Conservation (phyloP, 2,797 vertebrate species). For the Aldrovandia affinis region DNA sequence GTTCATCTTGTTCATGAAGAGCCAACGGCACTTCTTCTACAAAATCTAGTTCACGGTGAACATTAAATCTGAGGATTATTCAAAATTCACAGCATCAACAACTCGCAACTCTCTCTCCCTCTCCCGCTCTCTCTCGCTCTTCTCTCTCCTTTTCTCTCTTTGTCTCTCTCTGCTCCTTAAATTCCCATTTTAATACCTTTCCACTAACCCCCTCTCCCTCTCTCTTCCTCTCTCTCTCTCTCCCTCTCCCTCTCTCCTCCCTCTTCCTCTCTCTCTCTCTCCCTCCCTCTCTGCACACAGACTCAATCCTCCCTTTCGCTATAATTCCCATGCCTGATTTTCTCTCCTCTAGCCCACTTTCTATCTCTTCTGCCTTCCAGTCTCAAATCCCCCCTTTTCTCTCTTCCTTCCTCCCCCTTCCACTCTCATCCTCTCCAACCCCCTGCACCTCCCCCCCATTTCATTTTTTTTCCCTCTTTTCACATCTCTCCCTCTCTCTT, state of each 20-base stretch:
- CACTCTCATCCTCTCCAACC: background rate
- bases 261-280: background rate
- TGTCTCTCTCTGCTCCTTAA: background rate
- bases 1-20: slow-evolving; percentile 37
- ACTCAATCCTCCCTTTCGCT: background rate
- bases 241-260: background rate
- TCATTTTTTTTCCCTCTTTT: no score
- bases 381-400: background rate
- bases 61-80: slow-evolving; percentile 55
- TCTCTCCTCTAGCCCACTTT: background rate
- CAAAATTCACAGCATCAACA: slow-evolving; percentile 39
- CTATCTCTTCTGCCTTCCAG: background rate
- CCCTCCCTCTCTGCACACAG: background rate
- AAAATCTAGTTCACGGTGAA: slow-evolving; percentile 55
- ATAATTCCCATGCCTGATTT: background rate
- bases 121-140: background rate
- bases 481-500: background rate
- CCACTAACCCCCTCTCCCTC: background rate
- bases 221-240: background rate
- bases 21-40: slow-evolving; percentile 46
- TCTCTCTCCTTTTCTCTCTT: background rate
- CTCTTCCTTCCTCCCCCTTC: background rate
- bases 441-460: background rate
- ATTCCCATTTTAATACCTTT: background rate
- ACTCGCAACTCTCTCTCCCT: background rate